Evolutionary conservation across 2,113 vertebrate species (phyloP), one percentile per base, ranked within the genome.

Genomic region (Toxotes jaculatrix): DNA sequence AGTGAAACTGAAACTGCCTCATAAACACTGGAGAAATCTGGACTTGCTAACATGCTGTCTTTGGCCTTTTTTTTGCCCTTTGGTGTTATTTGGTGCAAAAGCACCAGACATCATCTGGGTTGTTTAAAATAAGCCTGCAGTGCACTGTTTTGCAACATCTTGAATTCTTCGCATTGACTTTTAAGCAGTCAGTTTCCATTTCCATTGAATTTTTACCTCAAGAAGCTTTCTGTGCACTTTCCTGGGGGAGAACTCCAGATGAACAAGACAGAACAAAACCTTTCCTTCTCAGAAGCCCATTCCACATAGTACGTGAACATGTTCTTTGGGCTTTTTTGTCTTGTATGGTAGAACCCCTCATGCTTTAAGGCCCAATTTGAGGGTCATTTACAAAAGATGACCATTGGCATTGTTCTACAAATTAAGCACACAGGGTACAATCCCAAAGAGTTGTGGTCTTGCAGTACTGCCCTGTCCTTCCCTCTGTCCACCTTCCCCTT

Each of bases 401-500:
- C 21, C 36, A 47, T 56, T 71, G 68, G 4, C 3, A 53, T 19
- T 78, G n/a, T n/a, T 56, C 19, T 57, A 63, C 5, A 64, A 55
- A 66, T 59, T 38, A n/a, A 69, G 65, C 19, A 64, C 16, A 32
- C 47, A 77, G 2, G 5, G 27, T 63, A 7, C 32, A 38, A 72
- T 53, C 9, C 16, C 49, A 4, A 1, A 27, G 42, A 40, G 21
- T 71, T 40, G 7, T 12, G 51, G 8, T 36, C 17, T 27, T 43
- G 31, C 23, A 16, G 27, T 23, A 40, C n/a, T n/a, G n/a, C n/a
- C n/a, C n/a, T n/a, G n/a, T n/a, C n/a, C n/a, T n/a, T n/a, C n/a
- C 55, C 43, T 49, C 62, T 64, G 27, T 75, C 72, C 60, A 68
- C 32, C 34, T 77, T 80, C 73, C 17, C 27, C 53, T 38, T 49